Evolutionary conservation across 2,797 vertebrate genomes (phyloP), one percentile per base, ranked within the genome.

Genomic region (Lithobates pipiens): DNA sequence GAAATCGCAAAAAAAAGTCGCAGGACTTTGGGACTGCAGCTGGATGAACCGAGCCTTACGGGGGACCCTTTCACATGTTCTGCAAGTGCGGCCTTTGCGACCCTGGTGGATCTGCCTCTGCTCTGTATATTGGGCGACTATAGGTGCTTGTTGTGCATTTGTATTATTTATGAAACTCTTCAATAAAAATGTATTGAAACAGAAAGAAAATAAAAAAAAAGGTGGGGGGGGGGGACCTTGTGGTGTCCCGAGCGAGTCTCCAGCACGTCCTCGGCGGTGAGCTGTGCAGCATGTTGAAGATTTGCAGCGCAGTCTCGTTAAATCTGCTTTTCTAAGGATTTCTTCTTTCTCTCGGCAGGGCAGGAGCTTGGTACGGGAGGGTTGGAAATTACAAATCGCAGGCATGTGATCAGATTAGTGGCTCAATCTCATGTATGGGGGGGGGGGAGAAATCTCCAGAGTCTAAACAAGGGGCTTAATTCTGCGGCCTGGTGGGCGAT

Each of bases 331-430:
- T 86, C 72, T 7, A 85, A 89, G 90, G 88, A 90, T 90, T 91
- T 90, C 86, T 80, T 69, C 69, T 80, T 44, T 27, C 54, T 18
- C 32, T 32, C 36, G 0, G 83, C 80, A 69, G 68, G 77, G 86
- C 82, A 84, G 88, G 86, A 87, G 86, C 89, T 89, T 92, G 92
- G 92, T 93, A 92, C 92, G 81, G 39, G 89, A 89, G 68, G 29
- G 83, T 90, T 87, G 81, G 88, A 90, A 82, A 89, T 79, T 92
- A 90, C 95, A 96, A 96, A 96, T 95, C 95, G 90, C 93, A 94
- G 94, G 93, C 96, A 97, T 97, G 96, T 97, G 97, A 96, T 92
- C 85, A 92, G 86, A 91, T 90, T 93, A 96, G 94, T 95, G 92
- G 93, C 92, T 88, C 86, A 89, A 90, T 82, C 90, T 89, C 50